Conservation (phyloP, 2,797 vertebrate species). For the Mionectes olivaceus region DNA sequence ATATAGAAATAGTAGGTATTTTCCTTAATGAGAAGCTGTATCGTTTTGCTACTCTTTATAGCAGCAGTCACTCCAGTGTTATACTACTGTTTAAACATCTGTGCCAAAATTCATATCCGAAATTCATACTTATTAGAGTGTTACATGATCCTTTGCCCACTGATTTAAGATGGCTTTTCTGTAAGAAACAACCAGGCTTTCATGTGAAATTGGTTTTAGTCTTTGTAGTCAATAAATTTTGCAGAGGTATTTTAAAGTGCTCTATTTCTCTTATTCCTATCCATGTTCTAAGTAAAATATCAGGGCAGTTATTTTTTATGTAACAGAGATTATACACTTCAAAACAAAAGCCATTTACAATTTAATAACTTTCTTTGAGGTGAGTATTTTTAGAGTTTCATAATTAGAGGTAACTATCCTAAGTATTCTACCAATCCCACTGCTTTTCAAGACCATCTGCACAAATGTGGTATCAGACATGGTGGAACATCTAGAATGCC, state of each 20-base stretch:
- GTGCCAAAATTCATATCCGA: constrained; percentile 33
- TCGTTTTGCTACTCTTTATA: background rate
- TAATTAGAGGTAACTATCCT: background rate
- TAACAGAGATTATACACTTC: background rate
- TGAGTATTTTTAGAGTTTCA: background rate
- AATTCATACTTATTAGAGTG: background rate
- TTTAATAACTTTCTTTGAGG: background rate
- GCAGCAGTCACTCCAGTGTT: background rate
- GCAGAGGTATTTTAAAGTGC: background rate
- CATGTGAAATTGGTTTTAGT: background rate
- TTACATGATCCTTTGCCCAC: background rate
- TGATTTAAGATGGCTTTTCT: background rate
- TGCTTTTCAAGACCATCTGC: background rate
- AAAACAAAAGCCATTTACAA: background rate
- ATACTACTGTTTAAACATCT: background rate
- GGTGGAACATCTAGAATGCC: background rate
- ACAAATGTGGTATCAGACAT: background rate
- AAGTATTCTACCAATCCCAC: background rate
- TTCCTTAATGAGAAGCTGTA: background rate
- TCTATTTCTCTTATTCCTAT: background rate
- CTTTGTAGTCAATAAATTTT: background rate
- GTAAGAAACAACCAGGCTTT: background rate
- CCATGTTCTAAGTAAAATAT: background rate
- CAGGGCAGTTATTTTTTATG: background rate
- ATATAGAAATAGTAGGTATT: background rate